Evolutionary conservation across 2,113 vertebrate species (phyloP), one percentile per base, ranked within the genome.

Genomic region (Gyps fulvus): DNA sequence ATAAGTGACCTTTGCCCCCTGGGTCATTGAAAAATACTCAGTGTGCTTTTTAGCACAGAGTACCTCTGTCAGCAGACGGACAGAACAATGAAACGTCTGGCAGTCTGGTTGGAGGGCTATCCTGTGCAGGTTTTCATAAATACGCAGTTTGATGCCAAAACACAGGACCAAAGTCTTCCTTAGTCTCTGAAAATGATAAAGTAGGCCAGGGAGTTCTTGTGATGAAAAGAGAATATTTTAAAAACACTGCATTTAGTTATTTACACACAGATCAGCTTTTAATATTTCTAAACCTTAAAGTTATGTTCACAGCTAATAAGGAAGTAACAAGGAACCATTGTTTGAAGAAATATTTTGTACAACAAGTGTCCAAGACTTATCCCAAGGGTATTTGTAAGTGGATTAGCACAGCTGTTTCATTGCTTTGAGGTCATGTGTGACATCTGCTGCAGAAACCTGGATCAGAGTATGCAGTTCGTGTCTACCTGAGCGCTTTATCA

Each of bases 1-100:
- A 98, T 98, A 98, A 96, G 97, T 97, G 98, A 98, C 98, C 98
- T 98, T 97, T 98, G 98, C 87, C 97, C 98, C 87, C 80, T 94
- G 92, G 98, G 98, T 98, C 98, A 98, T 73, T 97, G 98, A 96
- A 98, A 98, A 98, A 97, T 98, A 97, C 98, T 98, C 98, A 97
- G 81, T 97, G 97, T 98, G 97, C 98, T 98, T 98, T 98, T 97
- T 98, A 98, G 98, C 98, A 98, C 97, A 98, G 97, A 98, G 98
- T 96, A 97, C 97, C 98, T 98, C 98, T 98, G 97, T 98, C 96
- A 97, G 98, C 97, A 98, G 97, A 96, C 92, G 26, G 96, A n/a
- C 67, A 47, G 94, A 98, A 98, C 98, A 98, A 96, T 97, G 97
- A 87, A 87, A 93, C 31, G 96, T 97, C 98, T 98, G 97, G 95